Evolutionary conservation across 2,888 invertebrate species (phyloP).

Genomic region (Troides helena): DNA sequence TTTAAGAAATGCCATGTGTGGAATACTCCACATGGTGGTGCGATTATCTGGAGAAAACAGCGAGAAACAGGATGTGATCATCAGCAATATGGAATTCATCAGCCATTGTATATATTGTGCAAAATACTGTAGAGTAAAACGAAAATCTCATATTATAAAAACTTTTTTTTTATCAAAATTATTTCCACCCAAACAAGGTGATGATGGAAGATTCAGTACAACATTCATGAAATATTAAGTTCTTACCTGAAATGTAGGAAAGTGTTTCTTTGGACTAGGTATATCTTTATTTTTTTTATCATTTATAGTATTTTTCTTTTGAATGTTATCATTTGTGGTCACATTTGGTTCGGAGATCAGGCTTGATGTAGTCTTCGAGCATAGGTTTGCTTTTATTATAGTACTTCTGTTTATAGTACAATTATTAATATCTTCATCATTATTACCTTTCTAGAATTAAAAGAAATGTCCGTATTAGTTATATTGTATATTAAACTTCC

Average conservation of each 20-base stretch:
- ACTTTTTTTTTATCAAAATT: too few relatives aligned
- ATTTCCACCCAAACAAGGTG: too few relatives aligned
- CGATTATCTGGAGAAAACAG: too few relatives aligned
- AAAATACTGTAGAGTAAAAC: too few relatives aligned
- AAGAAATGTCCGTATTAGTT: neutral
- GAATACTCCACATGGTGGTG: too few relatives aligned
- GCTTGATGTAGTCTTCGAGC: constrained; percentile 55
- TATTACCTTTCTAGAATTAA: constrained; percentile 62
- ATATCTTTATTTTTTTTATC: constrained; percentile 64
- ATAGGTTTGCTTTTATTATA: constrained; percentile 66
- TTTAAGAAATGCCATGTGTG: too few relatives aligned
- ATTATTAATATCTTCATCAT: constrained; percentile 46
- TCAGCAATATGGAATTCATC: too few relatives aligned
- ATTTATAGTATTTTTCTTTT: constrained; percentile 31
- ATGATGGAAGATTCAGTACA: too few relatives aligned
- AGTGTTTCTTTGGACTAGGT: constrained; percentile 69
- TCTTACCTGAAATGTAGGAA: constrained; percentile 67
- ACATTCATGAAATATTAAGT: neutral
- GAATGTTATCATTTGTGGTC: constrained; percentile 34
- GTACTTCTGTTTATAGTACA: constrained; percentile 54
- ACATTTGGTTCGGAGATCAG: constrained; percentile 50
- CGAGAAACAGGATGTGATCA: too few relatives aligned
- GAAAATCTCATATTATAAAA: too few relatives aligned
- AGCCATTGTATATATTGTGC: too few relatives aligned
- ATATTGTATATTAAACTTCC: too few relatives aligned